A percentile compares a stretch with the other conserved stretches of the same genome.
phyloP scores from a whole-genome alignment of 1,140 invertebrate genomes.

The Cydia strobilella region DNA sequence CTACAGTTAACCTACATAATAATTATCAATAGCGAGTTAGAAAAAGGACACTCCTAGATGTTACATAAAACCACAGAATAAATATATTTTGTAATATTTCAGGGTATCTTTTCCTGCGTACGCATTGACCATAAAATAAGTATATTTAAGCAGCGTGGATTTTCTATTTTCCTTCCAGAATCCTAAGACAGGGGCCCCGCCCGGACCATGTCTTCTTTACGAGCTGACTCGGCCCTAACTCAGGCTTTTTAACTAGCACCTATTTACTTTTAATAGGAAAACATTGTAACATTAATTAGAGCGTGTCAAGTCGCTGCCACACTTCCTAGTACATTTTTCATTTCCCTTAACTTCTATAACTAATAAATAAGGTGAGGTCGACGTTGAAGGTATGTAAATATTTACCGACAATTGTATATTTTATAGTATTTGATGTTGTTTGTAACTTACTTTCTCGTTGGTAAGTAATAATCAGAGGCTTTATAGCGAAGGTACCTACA shows the following conservation, averaged over 20 bases:
- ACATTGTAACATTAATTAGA: conserved; percentile 9
- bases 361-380: background rate
- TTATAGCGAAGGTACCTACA: too few relatives aligned
- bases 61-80: too few relatives aligned
- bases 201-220: conserved; percentile 3
- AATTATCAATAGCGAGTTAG: too few relatives aligned
- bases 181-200: background rate
- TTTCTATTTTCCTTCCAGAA: background rate
- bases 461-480: too few relatives aligned
- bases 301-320: background rate
- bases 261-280: conserved; percentile 10
- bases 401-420: background rate
- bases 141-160: background rate
- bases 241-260: background rate
- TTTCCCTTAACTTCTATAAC: background rate
- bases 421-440: too few relatives aligned
- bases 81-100: background rate
- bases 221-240: background rate
- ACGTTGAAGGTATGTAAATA: background rate
- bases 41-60: too few relatives aligned
- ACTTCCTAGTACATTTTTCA: background rate
- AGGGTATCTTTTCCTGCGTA: background rate
- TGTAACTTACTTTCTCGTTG: too few relatives aligned
- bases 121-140: background rate
- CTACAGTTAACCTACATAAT: too few relatives aligned